Conservation (phyloP, 2,797 vertebrate genomes). For the Petrocephalus schoutedeni region DNA sequence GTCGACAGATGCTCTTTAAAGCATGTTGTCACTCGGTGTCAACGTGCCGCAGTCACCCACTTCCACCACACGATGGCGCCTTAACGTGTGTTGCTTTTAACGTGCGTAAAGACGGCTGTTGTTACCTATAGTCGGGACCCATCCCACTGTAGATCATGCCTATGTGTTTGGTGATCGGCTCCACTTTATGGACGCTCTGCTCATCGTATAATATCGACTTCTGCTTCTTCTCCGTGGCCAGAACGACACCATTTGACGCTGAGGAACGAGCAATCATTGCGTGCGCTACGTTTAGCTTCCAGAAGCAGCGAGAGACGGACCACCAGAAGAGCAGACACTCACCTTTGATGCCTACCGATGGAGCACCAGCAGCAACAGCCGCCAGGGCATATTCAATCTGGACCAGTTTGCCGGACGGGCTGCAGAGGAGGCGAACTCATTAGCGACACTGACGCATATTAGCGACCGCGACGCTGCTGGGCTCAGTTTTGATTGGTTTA, state of each 20-base stretch:
- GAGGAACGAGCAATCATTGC: not conserved
- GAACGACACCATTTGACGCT: constrained; percentile 95
- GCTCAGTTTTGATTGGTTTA: not conserved
- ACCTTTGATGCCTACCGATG: constrained; percentile 90
- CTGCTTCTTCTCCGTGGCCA: constrained; percentile 98
- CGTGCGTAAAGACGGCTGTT: not conserved
- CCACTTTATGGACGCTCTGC: constrained; percentile 96
- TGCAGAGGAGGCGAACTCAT: constrained; percentile 44
- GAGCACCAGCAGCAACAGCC: constrained; percentile 94
- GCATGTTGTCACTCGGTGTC: not conserved
- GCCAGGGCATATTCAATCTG: constrained; percentile 98
- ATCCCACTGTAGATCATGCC: constrained; percentile 98
- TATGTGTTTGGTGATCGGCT: constrained; percentile 98
- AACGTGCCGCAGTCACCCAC: not conserved
- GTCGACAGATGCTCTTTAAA: constrained; percentile 25
- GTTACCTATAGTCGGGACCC: constrained; percentile 97
- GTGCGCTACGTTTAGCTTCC: not conserved
- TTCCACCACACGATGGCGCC: not conserved
- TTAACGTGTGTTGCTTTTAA: not conserved
- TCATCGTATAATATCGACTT: constrained; percentile 98
- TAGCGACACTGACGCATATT: not conserved
- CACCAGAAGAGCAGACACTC: not conserved
- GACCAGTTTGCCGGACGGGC: constrained; percentile 96
- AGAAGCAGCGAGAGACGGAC: not conserved
- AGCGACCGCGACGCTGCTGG: not conserved